These are phyloP conservation scores for Acropora tenuis DNA, from an alignment of 64 coral and sea anemone genomes.

Conservation along the genomic window DNA sequence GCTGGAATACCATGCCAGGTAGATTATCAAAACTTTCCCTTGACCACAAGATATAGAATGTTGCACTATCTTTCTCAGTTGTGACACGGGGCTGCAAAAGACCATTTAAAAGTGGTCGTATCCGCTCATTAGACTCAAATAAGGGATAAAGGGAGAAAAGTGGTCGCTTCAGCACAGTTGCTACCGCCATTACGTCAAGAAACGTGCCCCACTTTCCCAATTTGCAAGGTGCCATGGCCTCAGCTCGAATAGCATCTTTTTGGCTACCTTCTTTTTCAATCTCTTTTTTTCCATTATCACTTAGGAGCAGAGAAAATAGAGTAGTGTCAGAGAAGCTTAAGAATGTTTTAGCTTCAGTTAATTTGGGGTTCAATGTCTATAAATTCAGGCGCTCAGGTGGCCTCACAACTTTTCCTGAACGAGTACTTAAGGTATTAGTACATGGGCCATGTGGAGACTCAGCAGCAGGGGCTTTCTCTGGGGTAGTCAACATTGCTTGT, in stretches of 20 bases:
- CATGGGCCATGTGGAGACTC: too few species aligned
- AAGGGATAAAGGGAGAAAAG: background rate
- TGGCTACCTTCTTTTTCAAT: background rate
- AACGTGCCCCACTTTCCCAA: constrained; percentile 6
- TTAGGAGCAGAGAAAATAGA: too few species aligned
- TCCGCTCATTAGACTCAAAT: background rate
- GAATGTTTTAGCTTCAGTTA: too few species aligned
- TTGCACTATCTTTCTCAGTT: background rate
- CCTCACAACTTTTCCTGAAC: too few species aligned
- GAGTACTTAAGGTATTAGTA: too few species aligned
- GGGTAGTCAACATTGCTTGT: too few species aligned
- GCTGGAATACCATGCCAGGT: background rate
- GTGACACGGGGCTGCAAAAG: background rate
- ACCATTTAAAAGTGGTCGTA: constrained; percentile 9
- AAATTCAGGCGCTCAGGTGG: too few species aligned
- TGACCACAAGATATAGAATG: constrained; percentile 22
- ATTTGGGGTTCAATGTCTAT: too few species aligned
- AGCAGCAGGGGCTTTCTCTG: too few species aligned
- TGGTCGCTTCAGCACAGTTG: constrained; percentile 17
- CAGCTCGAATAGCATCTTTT: background rate
- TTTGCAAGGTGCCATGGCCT: constrained; percentile 6
- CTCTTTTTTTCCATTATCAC: too few species aligned
- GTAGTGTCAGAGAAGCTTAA: too few species aligned
- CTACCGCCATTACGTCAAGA: constrained; percentile 8
- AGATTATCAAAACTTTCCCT: constrained; percentile 1